phyloP scores from a whole-genome alignment of 2,888 invertebrate species.

The Tetanocera ferruginea region DNA sequence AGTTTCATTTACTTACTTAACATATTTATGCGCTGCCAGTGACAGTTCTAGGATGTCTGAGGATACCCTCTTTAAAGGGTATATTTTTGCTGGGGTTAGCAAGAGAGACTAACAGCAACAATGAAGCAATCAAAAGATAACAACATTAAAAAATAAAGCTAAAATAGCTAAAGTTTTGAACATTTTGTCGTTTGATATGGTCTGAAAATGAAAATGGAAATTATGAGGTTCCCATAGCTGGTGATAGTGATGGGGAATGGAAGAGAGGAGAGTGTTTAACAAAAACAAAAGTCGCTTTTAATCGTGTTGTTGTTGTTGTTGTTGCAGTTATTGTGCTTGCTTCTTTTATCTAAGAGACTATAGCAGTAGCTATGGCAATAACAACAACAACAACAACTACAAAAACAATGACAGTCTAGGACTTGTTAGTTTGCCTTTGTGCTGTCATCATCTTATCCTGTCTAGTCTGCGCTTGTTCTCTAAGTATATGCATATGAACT shows the following conservation, averaged over 20 bases:
- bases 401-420: neutral
- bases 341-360: neutral
- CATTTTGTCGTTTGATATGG: neutral
- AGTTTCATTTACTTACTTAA: conserved; percentile 21
- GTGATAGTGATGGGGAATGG: neutral
- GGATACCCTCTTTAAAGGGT: neutral
- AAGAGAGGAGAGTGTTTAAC: neutral
- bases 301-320: neutral
- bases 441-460: neutral
- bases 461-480: conserved; percentile 17
- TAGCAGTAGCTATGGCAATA: neutral
- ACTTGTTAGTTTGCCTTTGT: too few relatives aligned
- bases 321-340: neutral
- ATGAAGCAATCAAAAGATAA: conserved; percentile 5
- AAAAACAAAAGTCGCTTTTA: neutral
- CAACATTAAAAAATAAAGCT: neutral
- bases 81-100: too few relatives aligned
- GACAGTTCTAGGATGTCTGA: neutral
- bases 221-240: conserved; percentile 10
- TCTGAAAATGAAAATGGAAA: neutral
- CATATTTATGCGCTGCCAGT: conserved; percentile 18
- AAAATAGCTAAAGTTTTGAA: neutral
- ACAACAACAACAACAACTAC: neutral
- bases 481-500: conserved; percentile 14
- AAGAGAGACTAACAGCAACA: neutral